These are phyloP conservation scores for Trimorus sp. DNA, from an alignment of 2,888 invertebrate genomes.

Conservation along the genomic window DNA sequence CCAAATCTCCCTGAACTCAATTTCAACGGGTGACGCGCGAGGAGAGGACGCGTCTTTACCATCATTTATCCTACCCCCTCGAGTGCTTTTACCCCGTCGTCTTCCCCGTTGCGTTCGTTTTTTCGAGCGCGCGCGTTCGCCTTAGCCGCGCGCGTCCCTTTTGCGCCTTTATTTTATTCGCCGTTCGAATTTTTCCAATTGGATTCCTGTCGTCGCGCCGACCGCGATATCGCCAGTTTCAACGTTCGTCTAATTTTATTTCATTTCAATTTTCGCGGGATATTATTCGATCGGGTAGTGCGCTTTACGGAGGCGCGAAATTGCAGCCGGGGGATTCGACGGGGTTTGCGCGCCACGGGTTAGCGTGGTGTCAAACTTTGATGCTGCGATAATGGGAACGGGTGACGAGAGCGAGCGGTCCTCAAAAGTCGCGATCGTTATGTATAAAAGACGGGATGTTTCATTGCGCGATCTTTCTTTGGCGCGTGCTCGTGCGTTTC, in stretches of 20 bases:
- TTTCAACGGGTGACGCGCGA: constrained; percentile 61
- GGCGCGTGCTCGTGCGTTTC: no score
- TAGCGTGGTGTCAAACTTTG: constrained; percentile 39
- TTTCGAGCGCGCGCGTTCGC: not conserved
- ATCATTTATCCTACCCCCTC: constrained; percentile 53
- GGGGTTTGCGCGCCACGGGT: constrained; percentile 12
- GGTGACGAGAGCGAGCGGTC: constrained; percentile 1
- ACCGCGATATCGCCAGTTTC: constrained; percentile 44
- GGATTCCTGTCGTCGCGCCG: constrained; percentile 22
- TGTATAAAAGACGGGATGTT: no score
- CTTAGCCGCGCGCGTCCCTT: not conserved
- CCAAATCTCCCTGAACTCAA: constrained; percentile 62
- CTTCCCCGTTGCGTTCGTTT: not conserved
- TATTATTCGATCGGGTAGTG: constrained; percentile 44
- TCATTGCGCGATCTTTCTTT: no score
- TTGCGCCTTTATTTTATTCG: constrained; percentile 15
- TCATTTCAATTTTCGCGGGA: constrained; percentile 52
- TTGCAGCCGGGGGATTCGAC: constrained; percentile 41
- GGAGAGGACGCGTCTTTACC: constrained; percentile 50
- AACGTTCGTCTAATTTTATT: constrained; percentile 52
- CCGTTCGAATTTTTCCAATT: constrained; percentile 44
- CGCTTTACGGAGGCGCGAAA: constrained; percentile 44
- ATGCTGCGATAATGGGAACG: constrained; percentile 19
- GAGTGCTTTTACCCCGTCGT: constrained; percentile 25
- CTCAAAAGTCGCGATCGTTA: no score